phyloP scores from a whole-genome alignment of 2,797 vertebrate species.

The Urosaurus nigricauda region DNA sequence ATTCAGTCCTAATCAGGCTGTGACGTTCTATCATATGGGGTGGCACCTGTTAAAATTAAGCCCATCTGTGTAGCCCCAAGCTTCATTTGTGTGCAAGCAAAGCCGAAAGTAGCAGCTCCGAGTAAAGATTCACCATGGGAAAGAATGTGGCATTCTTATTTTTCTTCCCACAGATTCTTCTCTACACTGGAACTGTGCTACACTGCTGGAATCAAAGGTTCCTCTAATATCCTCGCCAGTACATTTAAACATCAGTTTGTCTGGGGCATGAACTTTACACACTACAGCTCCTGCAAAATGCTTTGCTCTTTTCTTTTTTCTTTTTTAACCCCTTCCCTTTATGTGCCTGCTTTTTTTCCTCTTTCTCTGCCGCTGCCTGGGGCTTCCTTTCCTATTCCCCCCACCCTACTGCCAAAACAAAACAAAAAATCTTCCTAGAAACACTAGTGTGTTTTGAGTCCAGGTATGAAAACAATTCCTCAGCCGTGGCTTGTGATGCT shows the following conservation, averaged over 20 bases:
- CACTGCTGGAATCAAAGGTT: slow-evolving; percentile 60
- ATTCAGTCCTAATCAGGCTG: slow-evolving; percentile 13
- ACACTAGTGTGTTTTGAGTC: slow-evolving; percentile 61
- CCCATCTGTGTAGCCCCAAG: not conserved
- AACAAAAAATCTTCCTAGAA: slow-evolving; percentile 59
- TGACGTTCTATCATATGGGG: not conserved
- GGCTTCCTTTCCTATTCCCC: slow-evolving; percentile 18
- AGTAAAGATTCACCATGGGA: not conserved
- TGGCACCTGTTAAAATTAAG: slow-evolving; percentile 3
- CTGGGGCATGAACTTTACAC: slow-evolving; percentile 64
- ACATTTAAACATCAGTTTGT: slow-evolving; percentile 63
- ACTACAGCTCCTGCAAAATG: slow-evolving; percentile 54
- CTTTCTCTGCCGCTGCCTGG: slow-evolving; percentile 18
- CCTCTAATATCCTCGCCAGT: slow-evolving; percentile 43
- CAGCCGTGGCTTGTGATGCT: slow-evolving; percentile 66
- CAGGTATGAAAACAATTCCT: slow-evolving; percentile 69
- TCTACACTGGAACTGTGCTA: slow-evolving; percentile 29
- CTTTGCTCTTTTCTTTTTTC: not conserved
- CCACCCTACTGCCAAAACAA: not conserved
- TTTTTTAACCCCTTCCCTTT: rapidly evolving
- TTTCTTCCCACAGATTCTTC: slow-evolving; percentile 7
- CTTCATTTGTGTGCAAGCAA: not conserved
- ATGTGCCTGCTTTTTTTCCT: slow-evolving; percentile 32
- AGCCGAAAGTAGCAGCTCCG: not conserved
- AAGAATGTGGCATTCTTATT: not conserved